phyloP scores from a whole-genome alignment of 2,113 vertebrate species.

The Aegypius monachus region DNA sequence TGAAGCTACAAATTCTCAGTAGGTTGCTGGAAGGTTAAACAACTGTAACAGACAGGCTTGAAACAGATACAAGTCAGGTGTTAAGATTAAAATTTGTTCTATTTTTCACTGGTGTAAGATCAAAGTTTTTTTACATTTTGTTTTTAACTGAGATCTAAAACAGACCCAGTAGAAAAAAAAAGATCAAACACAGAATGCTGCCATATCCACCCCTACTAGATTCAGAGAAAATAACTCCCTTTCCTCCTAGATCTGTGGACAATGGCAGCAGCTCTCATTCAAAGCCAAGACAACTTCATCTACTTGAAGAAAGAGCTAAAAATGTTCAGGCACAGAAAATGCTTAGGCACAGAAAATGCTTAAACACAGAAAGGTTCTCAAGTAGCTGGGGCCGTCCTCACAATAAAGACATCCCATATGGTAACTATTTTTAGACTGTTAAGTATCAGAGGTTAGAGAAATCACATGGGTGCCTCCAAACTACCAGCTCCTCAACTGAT shows the following conservation, averaged over 20 bases:
- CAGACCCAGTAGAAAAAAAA: neutral
- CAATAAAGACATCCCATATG: conserved; percentile 44
- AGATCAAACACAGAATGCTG: neutral
- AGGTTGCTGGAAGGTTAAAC: neutral
- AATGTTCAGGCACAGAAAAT: conserved; percentile 40
- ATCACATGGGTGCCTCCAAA: conserved; percentile 25
- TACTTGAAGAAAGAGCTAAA: conserved; percentile 17
- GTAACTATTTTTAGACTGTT: conserved; percentile 40
- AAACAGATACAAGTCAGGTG: neutral
- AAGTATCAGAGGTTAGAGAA: conserved; percentile 49
- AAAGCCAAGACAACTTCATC: neutral
- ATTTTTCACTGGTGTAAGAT: neutral
- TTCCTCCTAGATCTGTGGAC: neutral
- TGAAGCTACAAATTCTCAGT: neutral
- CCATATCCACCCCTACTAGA: neutral
- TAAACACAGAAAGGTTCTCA: conserved; percentile 3
- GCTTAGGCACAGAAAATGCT: conserved; percentile 16
- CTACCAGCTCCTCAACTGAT: neutral
- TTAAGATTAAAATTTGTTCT: neutral
- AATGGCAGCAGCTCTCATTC: neutral
- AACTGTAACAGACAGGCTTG: neutral
- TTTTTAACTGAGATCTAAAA: neutral
- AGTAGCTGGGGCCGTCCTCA: conserved; percentile 33
- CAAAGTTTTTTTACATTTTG: neutral
- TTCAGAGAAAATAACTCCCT: neutral